phyloP scores from a whole-genome alignment of 2,888 invertebrate species.

The Phaonia tiefii region DNA sequence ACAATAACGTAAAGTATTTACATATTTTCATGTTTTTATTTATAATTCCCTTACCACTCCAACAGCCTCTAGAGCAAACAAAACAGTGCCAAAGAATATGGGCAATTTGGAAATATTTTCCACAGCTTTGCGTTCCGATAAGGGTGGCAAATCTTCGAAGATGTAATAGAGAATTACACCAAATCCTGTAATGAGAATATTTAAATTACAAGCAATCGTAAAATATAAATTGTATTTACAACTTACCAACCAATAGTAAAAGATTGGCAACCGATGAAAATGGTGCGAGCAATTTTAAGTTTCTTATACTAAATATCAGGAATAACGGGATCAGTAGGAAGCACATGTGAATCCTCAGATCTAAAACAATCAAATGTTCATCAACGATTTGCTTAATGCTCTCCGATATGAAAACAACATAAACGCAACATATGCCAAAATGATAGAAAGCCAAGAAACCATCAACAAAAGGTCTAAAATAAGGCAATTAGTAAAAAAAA shows the following conservation, averaged over 20 bases:
- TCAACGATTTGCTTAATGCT: slow-evolving; percentile 91
- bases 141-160: slow-evolving; percentile 84
- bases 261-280: slow-evolving; percentile 96
- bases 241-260: slow-evolving; percentile 86
- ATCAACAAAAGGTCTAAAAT: slow-evolving; percentile 87
- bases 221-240: background rate
- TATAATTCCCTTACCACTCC: slow-evolving; percentile 85
- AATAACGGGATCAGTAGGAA: slow-evolving; percentile 86
- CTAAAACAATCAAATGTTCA: slow-evolving; percentile 81
- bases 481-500: background rate
- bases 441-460: slow-evolving; percentile 93
- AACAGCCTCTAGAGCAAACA: slow-evolving; percentile 94
- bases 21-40: no score
- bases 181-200: slow-evolving; percentile 80
- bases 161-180: slow-evolving; percentile 92
- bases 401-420: slow-evolving; percentile 95
- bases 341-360: slow-evolving; percentile 82
- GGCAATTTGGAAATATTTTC: slow-evolving; percentile 85
- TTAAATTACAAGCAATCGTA: background rate
- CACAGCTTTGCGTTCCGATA: slow-evolving; percentile 80
- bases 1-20: no score
- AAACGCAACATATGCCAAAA: slow-evolving; percentile 98
- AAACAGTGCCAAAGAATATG: slow-evolving; percentile 95
- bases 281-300: slow-evolving; percentile 92
- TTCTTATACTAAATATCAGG: slow-evolving; percentile 86